Evolutionary conservation across 1,140 invertebrate genomes (phyloP), one percentile per base, ranked within the genome.

Genomic region (Phortica variegata): DNA sequence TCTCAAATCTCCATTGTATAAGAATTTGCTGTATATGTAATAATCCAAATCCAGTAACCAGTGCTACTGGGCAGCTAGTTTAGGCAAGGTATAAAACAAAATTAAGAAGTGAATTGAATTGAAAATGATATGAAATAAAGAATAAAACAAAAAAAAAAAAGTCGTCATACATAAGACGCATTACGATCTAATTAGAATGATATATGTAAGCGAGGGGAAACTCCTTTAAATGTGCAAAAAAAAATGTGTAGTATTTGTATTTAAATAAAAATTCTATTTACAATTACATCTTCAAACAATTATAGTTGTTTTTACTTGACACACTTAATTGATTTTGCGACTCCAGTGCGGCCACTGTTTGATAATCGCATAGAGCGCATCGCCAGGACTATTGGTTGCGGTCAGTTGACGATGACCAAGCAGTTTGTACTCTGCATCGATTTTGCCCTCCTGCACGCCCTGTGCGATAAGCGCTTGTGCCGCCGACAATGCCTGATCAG

Each of bases 341-440:
- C 39, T 51, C 60, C 58, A 86, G 52, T 87, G 81, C 0, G 80
- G 78, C 85, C 84, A 87, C 5, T 72, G 77, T 52, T 79, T 72
- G 0, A 88, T 78, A 8, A 82, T 77, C 6, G 77, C 55, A 49
- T 69, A 84, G 1, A 87, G 58, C 2, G 73, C 77, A 10, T 82
- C 77, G 0, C 86, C 86, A 0, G 86, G 85, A 65, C 85, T 87
- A 5, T 80, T 51, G 0, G 85, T 85, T 2, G 78, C 72, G 19
- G 76, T 76, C 0, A 84, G 53, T 66, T 87, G 85, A 15, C 84
- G 75, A 54, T 86, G 84, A 0, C 80, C 85, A 17, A 83, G 62
- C 10, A 88, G 58, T 49, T 80, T 82, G 55, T 87, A 88, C 52
- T 83, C 65, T 12, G 70, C 56, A 0, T 54, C 56, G 4, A 87